Evolutionary conservation across 2,797 vertebrate species (phyloP).

Genomic region (Danio kyathit): DNA sequence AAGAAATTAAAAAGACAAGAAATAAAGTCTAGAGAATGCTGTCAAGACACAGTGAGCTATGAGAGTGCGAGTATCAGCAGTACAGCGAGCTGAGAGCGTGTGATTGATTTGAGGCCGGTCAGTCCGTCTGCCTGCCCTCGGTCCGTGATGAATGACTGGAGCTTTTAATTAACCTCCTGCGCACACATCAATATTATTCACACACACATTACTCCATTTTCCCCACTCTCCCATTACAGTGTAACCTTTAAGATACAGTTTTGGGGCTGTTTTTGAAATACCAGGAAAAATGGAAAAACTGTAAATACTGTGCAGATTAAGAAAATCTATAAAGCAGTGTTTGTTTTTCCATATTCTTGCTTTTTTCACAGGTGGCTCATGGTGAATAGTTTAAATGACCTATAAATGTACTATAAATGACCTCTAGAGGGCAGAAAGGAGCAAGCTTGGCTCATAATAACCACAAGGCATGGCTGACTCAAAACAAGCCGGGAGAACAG

Average conservation of each 20-base stretch:
- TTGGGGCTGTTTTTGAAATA: slow-evolving; percentile 68
- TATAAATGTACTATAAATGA: not conserved
- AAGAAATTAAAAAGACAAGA: not conserved
- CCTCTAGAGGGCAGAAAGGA: slow-evolving; percentile 64
- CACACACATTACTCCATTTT: slow-evolving; percentile 55
- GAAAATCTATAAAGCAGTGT: slow-evolving; percentile 40
- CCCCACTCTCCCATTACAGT: slow-evolving; percentile 65
- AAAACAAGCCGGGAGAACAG: slow-evolving; percentile 42
- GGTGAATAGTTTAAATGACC: not conserved
- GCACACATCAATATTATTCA: slow-evolving; percentile 68
- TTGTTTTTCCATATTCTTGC: not conserved
- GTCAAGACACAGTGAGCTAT: not conserved
- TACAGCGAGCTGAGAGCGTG: slow-evolving; percentile 50
- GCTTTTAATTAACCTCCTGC: slow-evolving; percentile 71
- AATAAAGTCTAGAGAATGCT: slow-evolving; percentile 4
- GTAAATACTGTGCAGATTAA: slow-evolving; percentile 48
- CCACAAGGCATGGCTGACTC: slow-evolving; percentile 27
- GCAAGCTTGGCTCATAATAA: not conserved
- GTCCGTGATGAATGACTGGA: slow-evolving; percentile 64
- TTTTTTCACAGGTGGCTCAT: slow-evolving; percentile 10
- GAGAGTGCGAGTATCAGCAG: slow-evolving; percentile 50
- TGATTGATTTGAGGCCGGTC: slow-evolving; percentile 64
- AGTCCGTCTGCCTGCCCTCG: slow-evolving; percentile 51
- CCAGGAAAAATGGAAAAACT: slow-evolving; percentile 66
- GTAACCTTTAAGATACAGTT: slow-evolving; percentile 74